Conservation (phyloP, 1,140 invertebrate species). For the Periplaneta americana region DNA sequence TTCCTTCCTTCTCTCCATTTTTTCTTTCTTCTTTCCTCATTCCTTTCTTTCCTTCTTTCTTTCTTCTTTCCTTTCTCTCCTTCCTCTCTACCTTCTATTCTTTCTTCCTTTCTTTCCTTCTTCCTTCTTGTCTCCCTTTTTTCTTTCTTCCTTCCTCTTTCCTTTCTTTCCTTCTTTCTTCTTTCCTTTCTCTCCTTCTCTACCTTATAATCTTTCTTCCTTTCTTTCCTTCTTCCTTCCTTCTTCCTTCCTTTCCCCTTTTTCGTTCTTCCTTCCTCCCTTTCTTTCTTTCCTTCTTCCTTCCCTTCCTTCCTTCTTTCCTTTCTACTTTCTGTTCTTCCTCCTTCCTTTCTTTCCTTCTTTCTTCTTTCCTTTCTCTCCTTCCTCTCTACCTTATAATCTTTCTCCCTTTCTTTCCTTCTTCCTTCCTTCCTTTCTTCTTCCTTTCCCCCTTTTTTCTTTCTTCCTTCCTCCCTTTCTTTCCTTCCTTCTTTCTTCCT, state of each 20-base stretch:
- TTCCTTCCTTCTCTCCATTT: too few species aligned
- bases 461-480: not conserved
- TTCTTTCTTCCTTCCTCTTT: not conserved
- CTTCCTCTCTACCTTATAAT: not conserved
- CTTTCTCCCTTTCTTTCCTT: not conserved
- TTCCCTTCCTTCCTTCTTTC: not conserved
- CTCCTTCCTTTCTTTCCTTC: not conserved
- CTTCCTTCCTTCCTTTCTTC: not conserved
- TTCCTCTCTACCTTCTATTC: too few species aligned
- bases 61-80: too few species aligned
- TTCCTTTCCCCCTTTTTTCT: not conserved
- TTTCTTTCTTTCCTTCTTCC: not conserved
- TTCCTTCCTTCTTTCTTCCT: not conserved
- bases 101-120: too few species aligned
- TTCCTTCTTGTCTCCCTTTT: not conserved
- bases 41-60: not conserved
- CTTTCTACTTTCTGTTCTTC: not conserved
- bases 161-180: not conserved
- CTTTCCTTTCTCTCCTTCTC: not conserved
- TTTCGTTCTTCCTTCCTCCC: not conserved
- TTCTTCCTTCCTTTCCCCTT: not conserved
- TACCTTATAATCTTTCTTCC: not conserved
- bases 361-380: not conserved
- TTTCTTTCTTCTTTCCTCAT: too few species aligned
- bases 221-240: not conserved